phyloP scores from a whole-genome alignment of 2,113 vertebrate genomes.

The Sinocyclocheilus grahami region DNA sequence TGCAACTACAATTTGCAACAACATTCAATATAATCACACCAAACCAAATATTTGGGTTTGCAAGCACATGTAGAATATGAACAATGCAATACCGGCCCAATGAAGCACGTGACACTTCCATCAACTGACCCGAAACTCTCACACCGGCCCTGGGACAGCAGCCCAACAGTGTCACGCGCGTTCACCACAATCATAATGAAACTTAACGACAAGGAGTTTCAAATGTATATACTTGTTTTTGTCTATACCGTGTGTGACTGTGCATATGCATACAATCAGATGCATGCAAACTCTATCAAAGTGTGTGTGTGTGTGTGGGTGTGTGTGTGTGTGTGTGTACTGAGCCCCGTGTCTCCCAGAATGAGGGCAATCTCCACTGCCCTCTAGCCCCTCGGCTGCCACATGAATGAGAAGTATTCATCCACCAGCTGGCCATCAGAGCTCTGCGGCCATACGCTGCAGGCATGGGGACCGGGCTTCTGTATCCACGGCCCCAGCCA shows the following conservation, averaged over 20 bases:
- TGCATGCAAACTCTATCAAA: neutral
- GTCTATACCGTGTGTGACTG: neutral
- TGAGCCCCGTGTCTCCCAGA: slow-evolving; percentile 47
- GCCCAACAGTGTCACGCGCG: neutral
- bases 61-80: neutral
- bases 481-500: slow-evolving; percentile 17
- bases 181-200: slow-evolving; percentile 21
- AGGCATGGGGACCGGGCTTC: slow-evolving; percentile 35
- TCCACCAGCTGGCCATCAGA: slow-evolving; percentile 58
- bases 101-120: neutral
- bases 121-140: neutral
- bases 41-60: neutral
- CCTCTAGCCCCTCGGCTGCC: slow-evolving; percentile 58
- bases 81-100: neutral
- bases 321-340: neutral
- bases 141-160: too few relatives aligned
- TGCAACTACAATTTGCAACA: neutral
- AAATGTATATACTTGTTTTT: neutral
- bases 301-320: neutral
- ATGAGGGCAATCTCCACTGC: slow-evolving; percentile 63
- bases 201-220: slow-evolving; percentile 15
- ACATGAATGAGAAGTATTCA: slow-evolving; percentile 72
- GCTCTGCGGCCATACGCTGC: slow-evolving; percentile 44
- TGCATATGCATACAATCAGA: neutral
- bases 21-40: neutral